A percentile compares a stretch with the other conserved stretches of the same genome.
Evolutionary conservation across 2,888 invertebrate species (phyloP).

Genomic region (Thalpophila matura): DNA sequence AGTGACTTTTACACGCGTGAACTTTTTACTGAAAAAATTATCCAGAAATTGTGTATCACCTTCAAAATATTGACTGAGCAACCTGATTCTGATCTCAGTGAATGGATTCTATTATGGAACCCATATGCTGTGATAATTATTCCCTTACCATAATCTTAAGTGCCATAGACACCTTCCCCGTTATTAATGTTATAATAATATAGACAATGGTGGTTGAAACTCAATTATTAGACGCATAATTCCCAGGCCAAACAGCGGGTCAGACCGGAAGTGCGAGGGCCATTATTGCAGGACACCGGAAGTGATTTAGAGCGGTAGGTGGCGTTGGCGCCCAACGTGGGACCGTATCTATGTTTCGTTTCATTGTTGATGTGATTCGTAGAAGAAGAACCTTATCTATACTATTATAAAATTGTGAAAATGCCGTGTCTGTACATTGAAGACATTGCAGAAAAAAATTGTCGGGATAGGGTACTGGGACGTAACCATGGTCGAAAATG

Average conservation of each 20-base stretch:
- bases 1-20: not conserved
- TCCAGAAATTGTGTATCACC: not conserved
- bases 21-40: not conserved
- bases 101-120: not conserved
- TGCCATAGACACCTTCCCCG: not conserved
- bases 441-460: too few species aligned
- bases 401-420: too few species aligned
- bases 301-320: constrained; percentile 73
- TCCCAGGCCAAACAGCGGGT: constrained; percentile 59
- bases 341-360: constrained; percentile 24
- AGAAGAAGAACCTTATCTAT: too few species aligned
- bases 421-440: too few species aligned
- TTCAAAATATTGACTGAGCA: not conserved
- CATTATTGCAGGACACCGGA: constrained; percentile 75
- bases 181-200: constrained; percentile 44
- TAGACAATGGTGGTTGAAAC: constrained; percentile 53
- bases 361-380: constrained; percentile 15
- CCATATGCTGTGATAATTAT: too few species aligned
- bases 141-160: not conserved
- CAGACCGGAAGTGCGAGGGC: constrained; percentile 66
- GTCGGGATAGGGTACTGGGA: too few species aligned
- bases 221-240: constrained; percentile 72
- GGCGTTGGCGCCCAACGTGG: constrained; percentile 64
- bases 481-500: too few species aligned
- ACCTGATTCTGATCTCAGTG: not conserved